These are phyloP conservation scores for Martes martes DNA, from an alignment of 2,113 vertebrate genomes.

Conservation along the genomic window DNA sequence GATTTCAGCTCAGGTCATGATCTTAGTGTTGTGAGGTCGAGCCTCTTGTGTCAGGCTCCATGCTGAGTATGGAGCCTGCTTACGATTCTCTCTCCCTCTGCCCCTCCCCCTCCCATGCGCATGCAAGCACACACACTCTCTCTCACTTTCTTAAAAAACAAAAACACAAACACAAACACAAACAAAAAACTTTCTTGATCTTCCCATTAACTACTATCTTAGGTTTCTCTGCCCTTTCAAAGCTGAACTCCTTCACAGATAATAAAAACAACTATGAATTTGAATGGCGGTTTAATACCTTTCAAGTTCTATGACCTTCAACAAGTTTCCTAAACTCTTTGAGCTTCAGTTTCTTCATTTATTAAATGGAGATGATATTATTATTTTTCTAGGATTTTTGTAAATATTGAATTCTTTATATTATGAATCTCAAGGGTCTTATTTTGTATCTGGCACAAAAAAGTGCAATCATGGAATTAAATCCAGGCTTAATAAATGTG, in stretches of 20 bases:
- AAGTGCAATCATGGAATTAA: background rate
- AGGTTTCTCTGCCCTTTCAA: constrained; percentile 10
- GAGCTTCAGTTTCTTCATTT: constrained; percentile 22
- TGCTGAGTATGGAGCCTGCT: background rate
- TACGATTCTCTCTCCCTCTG: background rate
- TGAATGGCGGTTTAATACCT: constrained; percentile 8
- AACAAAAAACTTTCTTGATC: background rate
- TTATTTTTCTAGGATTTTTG: background rate
- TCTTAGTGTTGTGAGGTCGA: background rate
- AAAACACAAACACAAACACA: no score
- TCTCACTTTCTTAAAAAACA: no score
- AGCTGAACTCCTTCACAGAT: background rate
- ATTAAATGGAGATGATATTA: constrained; percentile 21
- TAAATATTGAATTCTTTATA: background rate
- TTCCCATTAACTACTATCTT: background rate
- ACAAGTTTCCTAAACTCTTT: constrained; percentile 10
- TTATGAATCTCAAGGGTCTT: background rate
- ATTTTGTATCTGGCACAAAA: background rate
- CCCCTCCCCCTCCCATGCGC: no score
- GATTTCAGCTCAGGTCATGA: background rate
- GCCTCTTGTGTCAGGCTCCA: background rate
- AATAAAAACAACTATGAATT: constrained; percentile 31
- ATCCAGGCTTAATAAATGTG: background rate
- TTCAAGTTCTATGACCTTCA: background rate
- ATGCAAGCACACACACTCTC: no score